phyloP scores from a whole-genome alignment of 2,888 invertebrate genomes.

The Leucophenga montana region DNA sequence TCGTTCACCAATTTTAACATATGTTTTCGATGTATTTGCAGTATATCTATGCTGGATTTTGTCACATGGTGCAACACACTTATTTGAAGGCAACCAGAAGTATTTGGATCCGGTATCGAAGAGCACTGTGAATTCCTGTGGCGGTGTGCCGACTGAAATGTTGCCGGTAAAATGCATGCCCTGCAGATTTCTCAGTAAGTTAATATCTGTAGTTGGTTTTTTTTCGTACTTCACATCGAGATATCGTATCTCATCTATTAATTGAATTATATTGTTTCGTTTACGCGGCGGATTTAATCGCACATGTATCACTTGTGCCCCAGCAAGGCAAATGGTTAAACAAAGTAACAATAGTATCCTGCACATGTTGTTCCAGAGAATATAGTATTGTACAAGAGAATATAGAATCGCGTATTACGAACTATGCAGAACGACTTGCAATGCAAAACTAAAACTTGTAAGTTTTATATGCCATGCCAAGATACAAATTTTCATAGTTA shows the following conservation, averaged over 20 bases:
- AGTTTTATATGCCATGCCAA: no score
- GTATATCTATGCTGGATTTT: conserved; percentile 77
- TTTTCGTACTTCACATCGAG: conserved; percentile 1
- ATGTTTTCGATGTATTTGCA: conserved; percentile 84
- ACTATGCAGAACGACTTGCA: no score
- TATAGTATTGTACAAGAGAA: no score
- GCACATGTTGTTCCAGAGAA: no score
- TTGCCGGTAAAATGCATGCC: conserved; percentile 90
- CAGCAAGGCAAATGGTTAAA: not conserved
- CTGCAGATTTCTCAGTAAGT: not conserved
- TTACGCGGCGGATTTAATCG: not conserved
- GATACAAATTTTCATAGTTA: no score
- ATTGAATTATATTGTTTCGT: not conserved
- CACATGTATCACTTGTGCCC: not conserved
- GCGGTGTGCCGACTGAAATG: conserved; percentile 93
- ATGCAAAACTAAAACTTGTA: no score
- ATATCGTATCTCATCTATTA: conserved; percentile 1
- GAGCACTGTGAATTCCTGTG: conserved; percentile 83
- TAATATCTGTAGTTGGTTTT: not conserved
- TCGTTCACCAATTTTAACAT: conserved; percentile 87
- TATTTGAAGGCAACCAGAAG: conserved; percentile 97
- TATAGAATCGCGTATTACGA: no score
- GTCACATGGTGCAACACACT: conserved; percentile 87
- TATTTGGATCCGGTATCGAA: conserved; percentile 97
- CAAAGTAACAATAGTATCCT: no score